A percentile compares a stretch with the other conserved stretches of the same genome.
These are phyloP conservation scores for Chloroceryle inda DNA, from an alignment of 2,797 vertebrate species.

Conservation along the genomic window DNA sequence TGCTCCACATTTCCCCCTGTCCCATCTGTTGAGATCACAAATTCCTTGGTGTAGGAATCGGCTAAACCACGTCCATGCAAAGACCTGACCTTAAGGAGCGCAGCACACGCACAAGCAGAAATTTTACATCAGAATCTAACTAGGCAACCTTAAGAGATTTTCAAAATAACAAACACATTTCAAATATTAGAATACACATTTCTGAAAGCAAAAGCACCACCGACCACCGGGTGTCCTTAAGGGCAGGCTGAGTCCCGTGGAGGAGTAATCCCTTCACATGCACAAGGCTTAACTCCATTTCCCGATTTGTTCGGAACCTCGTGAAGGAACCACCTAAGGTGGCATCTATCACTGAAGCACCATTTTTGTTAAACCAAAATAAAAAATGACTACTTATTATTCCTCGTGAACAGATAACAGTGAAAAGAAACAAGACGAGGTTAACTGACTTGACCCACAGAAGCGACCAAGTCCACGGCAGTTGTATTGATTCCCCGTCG, in stretches of 20 bases:
- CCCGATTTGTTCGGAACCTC: not conserved
- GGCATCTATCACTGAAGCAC: not conserved
- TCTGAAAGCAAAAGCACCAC: not conserved
- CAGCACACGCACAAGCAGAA: not conserved
- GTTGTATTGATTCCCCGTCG: not conserved
- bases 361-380: not conserved
- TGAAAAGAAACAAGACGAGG: not conserved
- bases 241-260: not conserved
- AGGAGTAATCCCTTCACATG: not conserved
- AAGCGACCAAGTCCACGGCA: not conserved
- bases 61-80: not conserved
- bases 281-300: not conserved
- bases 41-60: not conserved
- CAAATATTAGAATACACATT: not conserved
- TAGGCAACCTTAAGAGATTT: not conserved
- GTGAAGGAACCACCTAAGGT: not conserved
- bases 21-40: not conserved
- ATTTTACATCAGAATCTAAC: too few relatives aligned
- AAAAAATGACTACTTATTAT: not conserved
- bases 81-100: not conserved
- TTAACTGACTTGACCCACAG: not conserved
- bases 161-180: not conserved
- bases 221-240: not conserved
- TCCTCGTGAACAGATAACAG: not conserved
- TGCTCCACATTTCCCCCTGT: not conserved